Evolutionary conservation across 2,113 vertebrate genomes (phyloP).

Genomic region (Aegotheles bennettii): DNA sequence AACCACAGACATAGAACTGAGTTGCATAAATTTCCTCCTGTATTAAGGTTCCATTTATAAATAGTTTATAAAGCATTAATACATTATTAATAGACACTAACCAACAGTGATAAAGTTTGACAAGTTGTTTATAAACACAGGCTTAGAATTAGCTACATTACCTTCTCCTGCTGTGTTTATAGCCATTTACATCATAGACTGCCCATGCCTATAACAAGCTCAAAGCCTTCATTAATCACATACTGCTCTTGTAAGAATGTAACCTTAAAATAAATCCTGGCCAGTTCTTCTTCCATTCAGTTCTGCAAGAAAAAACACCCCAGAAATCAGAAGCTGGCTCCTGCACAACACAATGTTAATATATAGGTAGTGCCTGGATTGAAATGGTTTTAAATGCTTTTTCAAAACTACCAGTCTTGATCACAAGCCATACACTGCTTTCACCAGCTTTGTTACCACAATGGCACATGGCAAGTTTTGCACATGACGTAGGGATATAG

Average conservation of each 20-base stretch:
- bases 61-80: slow-evolving; percentile 57
- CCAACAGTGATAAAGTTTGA: slow-evolving; percentile 40
- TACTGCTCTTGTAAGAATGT: not conserved
- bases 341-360: not conserved
- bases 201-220: not conserved
- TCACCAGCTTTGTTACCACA: not conserved
- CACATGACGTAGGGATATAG: not conserved
- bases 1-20: not conserved
- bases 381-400: not conserved
- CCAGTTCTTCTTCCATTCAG: not conserved
- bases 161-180: slow-evolving; percentile 27
- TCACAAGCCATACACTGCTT: not conserved
- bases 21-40: not conserved
- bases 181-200: not conserved
- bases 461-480: not conserved
- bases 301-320: not conserved
- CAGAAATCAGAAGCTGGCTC: not conserved
- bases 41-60: slow-evolving; percentile 37
- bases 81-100: slow-evolving; percentile 32
- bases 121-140: slow-evolving; percentile 47
- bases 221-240: not conserved
- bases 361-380: not conserved
- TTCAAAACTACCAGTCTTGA: not conserved
- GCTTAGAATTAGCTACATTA: slow-evolving; percentile 19
- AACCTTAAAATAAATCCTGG: not conserved